Percentiles rank a stretch among this genome's conserved stretches.
phyloP scores from a whole-genome alignment of 2,113 vertebrate genomes.

The Paratilapia polleni region DNA sequence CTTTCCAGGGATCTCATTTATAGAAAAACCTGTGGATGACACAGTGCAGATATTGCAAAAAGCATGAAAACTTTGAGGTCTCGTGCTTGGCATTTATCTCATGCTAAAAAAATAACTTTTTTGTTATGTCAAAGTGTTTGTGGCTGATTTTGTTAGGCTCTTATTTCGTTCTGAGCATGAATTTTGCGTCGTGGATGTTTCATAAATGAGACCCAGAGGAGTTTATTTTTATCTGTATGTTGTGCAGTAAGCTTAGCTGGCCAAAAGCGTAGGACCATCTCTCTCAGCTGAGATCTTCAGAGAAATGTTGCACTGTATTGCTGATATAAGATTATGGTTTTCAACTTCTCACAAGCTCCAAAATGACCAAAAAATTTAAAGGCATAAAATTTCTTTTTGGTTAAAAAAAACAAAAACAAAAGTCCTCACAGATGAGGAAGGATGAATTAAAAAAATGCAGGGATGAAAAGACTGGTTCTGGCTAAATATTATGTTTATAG shows the following conservation, averaged over 20 bases:
- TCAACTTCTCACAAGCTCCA: neutral
- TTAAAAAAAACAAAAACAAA: no score
- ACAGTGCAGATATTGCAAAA: neutral
- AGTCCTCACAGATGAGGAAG: neutral
- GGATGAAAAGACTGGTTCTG: neutral
- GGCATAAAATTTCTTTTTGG: neutral
- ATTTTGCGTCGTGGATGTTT: neutral
- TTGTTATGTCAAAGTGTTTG: neutral
- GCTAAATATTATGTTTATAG: neutral
- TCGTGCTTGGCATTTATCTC: neutral
- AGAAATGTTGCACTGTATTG: neutral
- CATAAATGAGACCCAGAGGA: constrained; percentile 19
- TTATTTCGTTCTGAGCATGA: neutral
- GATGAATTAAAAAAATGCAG: rapidly evolving
- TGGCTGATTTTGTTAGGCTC: neutral
- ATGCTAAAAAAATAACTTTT: neutral
- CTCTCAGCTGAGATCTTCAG: neutral
- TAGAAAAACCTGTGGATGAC: neutral
- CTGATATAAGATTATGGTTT: neutral
- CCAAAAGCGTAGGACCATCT: constrained; percentile 18
- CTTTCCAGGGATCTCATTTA: neutral
- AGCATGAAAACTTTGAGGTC: neutral
- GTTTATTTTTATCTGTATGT: constrained; percentile 24
- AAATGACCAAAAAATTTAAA: neutral
- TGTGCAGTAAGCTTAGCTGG: neutral